phyloP scores from a whole-genome alignment of 2,113 vertebrate genomes.

The Arenaria interpres region DNA sequence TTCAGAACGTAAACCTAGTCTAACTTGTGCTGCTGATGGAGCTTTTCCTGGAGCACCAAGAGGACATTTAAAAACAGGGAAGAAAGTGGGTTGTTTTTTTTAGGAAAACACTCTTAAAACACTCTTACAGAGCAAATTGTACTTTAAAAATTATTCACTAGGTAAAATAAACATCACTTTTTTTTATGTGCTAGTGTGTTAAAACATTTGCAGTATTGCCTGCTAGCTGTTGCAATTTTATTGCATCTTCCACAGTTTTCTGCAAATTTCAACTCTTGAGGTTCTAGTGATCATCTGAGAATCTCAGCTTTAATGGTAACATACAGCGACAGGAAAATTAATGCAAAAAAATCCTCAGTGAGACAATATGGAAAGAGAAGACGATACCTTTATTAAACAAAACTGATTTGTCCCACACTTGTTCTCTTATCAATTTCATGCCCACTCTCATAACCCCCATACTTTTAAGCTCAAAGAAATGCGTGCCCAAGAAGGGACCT shows the following conservation, averaged over 20 bases:
- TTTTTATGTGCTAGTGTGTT: not conserved
- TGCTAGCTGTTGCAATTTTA: not conserved
- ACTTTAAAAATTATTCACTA: not conserved
- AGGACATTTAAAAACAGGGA: not conserved
- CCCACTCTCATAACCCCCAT: not conserved
- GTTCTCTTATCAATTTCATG: not conserved
- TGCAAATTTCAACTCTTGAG: not conserved
- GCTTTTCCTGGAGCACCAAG: not conserved
- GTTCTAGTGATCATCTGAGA: not conserved
- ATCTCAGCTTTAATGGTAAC: not conserved
- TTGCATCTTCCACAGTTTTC: not conserved
- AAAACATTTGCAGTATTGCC: not conserved
- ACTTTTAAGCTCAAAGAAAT: not conserved
- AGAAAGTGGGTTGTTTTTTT: not conserved
- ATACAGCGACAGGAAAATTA: not conserved
- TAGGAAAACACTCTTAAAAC: not conserved
- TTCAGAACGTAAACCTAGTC: not conserved
- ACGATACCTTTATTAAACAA: not conserved
- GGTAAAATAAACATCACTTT: not conserved
- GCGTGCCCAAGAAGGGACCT: not conserved
- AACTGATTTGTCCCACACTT: not conserved
- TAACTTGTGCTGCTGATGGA: not conserved
- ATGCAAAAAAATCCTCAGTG: not conserved
- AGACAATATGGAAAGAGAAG: not conserved
- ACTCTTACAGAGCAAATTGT: not conserved